These are phyloP conservation scores for Chrysemys picta DNA, from an alignment of 2,113 vertebrate genomes.

Conservation along the genomic window DNA sequence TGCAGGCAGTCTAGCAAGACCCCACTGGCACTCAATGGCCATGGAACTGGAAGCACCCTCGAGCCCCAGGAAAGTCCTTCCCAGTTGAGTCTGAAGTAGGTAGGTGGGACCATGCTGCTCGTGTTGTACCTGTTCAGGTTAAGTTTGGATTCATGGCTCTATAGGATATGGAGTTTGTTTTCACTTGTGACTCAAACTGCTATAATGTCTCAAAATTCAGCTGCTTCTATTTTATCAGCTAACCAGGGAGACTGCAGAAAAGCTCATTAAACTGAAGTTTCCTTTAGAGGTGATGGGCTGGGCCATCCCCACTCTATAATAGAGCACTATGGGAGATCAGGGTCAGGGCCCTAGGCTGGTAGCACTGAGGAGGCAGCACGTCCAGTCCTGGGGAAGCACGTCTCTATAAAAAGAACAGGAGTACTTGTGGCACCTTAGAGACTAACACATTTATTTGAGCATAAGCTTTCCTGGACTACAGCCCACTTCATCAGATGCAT, in stretches of 20 bases:
- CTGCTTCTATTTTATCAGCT: not conserved
- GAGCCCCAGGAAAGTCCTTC: not conserved
- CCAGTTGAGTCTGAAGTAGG: not conserved
- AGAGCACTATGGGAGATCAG: not conserved
- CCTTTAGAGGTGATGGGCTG: not conserved
- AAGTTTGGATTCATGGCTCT: not conserved
- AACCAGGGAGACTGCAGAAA: not conserved
- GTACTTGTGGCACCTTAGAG: too few relatives aligned
- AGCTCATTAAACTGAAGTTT: not conserved
- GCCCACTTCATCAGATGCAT: too few relatives aligned
- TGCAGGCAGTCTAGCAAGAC: not conserved
- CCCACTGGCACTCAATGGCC: not conserved
- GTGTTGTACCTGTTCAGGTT: accelerated
- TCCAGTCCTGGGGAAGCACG: not conserved
- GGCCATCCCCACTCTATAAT: not conserved
- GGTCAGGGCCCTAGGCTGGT: not conserved
- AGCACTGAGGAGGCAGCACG: not conserved
- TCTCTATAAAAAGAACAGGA: too few relatives aligned
- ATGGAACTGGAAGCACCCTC: not conserved
- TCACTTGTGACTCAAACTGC: not conserved
- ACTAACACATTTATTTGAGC: too few relatives aligned
- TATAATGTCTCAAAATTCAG: not conserved
- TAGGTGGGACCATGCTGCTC: not conserved
- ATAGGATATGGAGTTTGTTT: not conserved
- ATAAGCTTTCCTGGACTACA: too few relatives aligned